Conservation (phyloP, 2,888 invertebrate species). For the Drosophila crucigera region DNA sequence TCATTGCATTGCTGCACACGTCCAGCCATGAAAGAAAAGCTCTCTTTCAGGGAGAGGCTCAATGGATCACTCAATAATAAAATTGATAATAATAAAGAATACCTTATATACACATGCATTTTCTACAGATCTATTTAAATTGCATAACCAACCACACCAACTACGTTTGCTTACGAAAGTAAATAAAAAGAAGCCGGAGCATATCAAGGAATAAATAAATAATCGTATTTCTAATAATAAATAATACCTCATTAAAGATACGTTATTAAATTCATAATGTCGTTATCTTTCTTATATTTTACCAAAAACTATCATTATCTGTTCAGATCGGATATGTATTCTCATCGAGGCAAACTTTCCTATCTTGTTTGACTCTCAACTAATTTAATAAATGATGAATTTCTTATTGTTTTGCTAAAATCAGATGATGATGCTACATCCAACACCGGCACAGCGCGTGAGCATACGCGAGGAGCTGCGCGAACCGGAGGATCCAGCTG, state of each 20-base stretch:
- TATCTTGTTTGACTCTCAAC: background rate
- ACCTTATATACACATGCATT: background rate
- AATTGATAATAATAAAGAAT: background rate
- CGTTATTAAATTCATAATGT: no score
- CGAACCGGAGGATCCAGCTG: conserved; percentile 87
- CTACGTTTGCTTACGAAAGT: conserved; percentile 19
- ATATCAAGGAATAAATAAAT: conserved; percentile 66
- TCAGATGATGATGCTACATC: conserved; percentile 88
- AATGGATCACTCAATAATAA: background rate
- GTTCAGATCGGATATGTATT: background rate
- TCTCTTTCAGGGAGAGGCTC: background rate
- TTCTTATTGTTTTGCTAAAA: background rate
- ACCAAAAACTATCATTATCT: no score
- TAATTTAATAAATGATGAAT: background rate
- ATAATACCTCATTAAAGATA: background rate
- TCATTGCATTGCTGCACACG: background rate
- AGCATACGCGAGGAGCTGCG: conserved; percentile 90
- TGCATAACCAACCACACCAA: conserved; percentile 49
- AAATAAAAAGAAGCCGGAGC: conserved; percentile 44
- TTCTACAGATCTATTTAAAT: conserved; percentile 7
- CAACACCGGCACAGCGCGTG: conserved; percentile 89
- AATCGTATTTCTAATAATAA: background rate
- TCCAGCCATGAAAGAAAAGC: background rate
- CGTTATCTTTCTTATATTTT: no score
- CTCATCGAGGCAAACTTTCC: background rate